These are phyloP conservation scores for Mastacembelus armatus DNA, from an alignment of 2,797 vertebrate species.

Conservation along the genomic window DNA sequence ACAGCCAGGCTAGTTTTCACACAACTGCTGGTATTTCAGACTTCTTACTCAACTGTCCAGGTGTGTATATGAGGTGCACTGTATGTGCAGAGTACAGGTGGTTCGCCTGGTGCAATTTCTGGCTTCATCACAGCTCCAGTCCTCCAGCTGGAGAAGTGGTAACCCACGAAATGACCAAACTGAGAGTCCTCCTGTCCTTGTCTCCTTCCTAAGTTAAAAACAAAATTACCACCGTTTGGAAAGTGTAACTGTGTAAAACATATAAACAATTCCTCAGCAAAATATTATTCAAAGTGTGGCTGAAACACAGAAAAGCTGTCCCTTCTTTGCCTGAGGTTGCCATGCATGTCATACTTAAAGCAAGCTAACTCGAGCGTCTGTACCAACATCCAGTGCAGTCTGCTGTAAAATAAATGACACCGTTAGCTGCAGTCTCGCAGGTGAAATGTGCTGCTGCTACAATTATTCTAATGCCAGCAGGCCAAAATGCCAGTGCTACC, in stretches of 20 bases:
- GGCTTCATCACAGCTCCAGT: conserved; percentile 63
- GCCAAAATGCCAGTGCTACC: conserved; percentile 89
- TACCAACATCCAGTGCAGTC: conserved; percentile 66
- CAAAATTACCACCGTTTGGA: neutral
- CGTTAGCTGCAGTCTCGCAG: conserved; percentile 84
- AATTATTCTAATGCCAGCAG: conserved; percentile 90
- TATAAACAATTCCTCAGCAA: conserved; percentile 3
- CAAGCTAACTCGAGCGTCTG: conserved; percentile 50
- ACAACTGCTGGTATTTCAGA: conserved; percentile 57
- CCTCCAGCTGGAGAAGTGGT: conserved; percentile 77
- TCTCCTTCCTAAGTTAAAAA: conserved; percentile 36
- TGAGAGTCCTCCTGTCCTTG: conserved; percentile 73
- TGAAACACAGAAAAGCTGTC: conserved; percentile 21
- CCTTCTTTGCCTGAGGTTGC: conserved; percentile 53
- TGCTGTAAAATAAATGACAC: conserved; percentile 86
- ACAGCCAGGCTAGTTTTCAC: conserved; percentile 60
- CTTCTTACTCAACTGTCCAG: conserved; percentile 69
- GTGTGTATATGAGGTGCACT: conserved; percentile 54
- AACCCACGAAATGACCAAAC: conserved; percentile 61
- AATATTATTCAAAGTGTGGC: conserved; percentile 19
- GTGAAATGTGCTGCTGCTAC: conserved; percentile 83
- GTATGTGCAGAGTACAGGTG: conserved; percentile 53
- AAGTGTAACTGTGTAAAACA: neutral
- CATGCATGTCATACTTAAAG: conserved; percentile 52
- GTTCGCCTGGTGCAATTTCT: conserved; percentile 60